phyloP scores from a whole-genome alignment of 2,888 invertebrate species.

The Drosophila putrida region DNA sequence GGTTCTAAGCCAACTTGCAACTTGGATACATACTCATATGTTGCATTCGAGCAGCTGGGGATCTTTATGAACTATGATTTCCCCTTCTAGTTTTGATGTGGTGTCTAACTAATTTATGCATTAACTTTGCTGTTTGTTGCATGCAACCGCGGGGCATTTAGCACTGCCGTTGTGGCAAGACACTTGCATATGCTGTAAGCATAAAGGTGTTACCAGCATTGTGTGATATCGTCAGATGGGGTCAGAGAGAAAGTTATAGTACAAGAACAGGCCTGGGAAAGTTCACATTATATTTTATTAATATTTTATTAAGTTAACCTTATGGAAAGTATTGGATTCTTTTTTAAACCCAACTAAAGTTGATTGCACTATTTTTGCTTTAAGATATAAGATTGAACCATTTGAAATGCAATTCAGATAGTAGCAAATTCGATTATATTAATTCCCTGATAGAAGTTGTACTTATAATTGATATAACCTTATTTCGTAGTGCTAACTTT shows the following conservation, averaged over 20 bases:
- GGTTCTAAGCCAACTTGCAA: constrained; percentile 37
- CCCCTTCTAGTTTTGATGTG: constrained; percentile 41
- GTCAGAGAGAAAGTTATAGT: constrained; percentile 26
- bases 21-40: constrained; percentile 3
- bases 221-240: constrained; percentile 7
- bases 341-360: too few species aligned
- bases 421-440: too few species aligned
- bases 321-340: too few species aligned
- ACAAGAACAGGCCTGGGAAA: constrained; percentile 8
- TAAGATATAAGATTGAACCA: neutral
- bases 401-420: neutral
- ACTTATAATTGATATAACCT: too few species aligned
- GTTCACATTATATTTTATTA: neutral
- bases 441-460: too few species aligned
- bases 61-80: constrained; percentile 22
- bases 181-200: constrained; percentile 13
- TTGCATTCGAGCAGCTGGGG: constrained; percentile 7
- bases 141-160: constrained; percentile 26
- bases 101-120: constrained; percentile 59
- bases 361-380: too few species aligned
- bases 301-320: neutral
- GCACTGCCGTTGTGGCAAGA: constrained; percentile 21
- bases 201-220: neutral
- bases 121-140: constrained; percentile 22
- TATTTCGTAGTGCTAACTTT: too few species aligned